A percentile compares a stretch with the other conserved stretches of the same genome.
Conservation (phyloP, 2,888 invertebrate genomes). For the Idaea aversata region DNA sequence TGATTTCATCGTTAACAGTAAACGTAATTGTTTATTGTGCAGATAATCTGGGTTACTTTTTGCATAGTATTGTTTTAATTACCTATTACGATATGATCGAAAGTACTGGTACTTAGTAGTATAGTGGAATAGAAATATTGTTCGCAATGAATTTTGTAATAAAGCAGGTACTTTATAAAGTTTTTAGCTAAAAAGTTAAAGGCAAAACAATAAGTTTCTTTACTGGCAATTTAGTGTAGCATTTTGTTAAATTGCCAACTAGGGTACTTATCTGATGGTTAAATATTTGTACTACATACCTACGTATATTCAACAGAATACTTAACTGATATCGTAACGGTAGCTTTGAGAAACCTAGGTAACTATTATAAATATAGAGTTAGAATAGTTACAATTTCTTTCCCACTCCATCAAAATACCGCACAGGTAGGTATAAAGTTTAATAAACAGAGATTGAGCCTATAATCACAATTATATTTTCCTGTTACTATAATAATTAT, state of each 20-base stretch:
- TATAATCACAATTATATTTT: conserved; percentile 53
- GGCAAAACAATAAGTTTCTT: no score
- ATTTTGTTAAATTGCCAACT: no score
- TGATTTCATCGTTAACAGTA: conserved; percentile 8
- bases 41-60: conserved; percentile 13
- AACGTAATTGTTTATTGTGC: conserved; percentile 14
- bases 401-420: conserved; percentile 40
- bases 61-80: not conserved
- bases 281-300: no score
- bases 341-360: not conserved
- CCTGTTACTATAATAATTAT: conserved; percentile 33
- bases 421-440: conserved; percentile 7
- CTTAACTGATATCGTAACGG: no score
- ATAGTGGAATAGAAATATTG: not conserved
- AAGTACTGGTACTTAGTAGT: not conserved
- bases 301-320: no score
- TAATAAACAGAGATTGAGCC: conserved; percentile 30
- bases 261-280: no score
- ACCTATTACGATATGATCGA: not conserved
- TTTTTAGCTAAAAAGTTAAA: not conserved
- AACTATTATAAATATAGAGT: not conserved
- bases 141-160: not conserved
- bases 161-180: not conserved
- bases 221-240: no score
- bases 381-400: conserved; percentile 34